Evolutionary conservation across 2,113 vertebrate genomes (phyloP).

Genomic region (Anoura caudifer): DNA sequence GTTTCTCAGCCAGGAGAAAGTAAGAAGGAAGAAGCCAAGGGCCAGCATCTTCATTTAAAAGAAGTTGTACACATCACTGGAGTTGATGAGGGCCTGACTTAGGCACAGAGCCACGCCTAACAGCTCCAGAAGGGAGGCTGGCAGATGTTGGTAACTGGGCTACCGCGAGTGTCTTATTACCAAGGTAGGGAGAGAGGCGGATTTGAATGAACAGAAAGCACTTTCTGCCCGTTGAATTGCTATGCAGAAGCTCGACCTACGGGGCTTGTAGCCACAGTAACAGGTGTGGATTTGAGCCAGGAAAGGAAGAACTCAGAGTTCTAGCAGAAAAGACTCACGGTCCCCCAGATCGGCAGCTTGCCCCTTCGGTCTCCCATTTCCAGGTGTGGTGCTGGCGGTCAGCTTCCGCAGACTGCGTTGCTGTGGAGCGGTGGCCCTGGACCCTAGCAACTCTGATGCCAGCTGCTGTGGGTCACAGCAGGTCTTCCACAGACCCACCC

Average conservation of each 20-base stretch:
- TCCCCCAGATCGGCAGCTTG: no score
- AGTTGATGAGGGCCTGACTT: background rate
- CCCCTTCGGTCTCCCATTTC: background rate
- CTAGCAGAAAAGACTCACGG: background rate
- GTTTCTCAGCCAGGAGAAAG: background rate
- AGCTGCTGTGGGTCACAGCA: background rate
- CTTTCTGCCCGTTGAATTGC: background rate
- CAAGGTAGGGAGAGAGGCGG: background rate
- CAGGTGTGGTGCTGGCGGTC: background rate
- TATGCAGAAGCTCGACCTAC: background rate
- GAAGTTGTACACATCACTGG: background rate
- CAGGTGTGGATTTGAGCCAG: background rate
- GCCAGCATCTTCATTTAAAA: background rate
- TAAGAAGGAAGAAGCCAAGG: background rate
- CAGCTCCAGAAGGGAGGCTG: background rate
- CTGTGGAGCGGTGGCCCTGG: background rate
- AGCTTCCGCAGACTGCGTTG: no score
- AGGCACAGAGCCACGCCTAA: background rate
- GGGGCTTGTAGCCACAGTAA: background rate
- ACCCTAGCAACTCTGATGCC: background rate
- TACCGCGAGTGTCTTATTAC: background rate
- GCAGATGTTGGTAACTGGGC: background rate
- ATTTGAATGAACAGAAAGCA: background rate
- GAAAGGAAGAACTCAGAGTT: background rate
- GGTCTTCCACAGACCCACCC: background rate